Evolutionary conservation across 2,113 vertebrate species (phyloP).

Genomic region (Microtus ochrogaster): DNA sequence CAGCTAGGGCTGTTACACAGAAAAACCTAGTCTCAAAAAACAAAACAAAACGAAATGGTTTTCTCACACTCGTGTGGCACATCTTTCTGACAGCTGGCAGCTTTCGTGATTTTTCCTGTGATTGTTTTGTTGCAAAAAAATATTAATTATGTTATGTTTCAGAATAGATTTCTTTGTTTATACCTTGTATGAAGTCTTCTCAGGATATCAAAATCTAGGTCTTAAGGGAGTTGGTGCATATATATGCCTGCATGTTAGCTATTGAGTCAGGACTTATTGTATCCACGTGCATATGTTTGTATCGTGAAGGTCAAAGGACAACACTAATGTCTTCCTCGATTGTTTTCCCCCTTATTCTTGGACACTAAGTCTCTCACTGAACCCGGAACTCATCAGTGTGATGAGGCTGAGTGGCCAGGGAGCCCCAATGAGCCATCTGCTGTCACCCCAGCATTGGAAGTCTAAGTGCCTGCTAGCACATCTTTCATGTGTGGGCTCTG

Average conservation of each 20-base stretch:
- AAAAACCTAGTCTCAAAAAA: no score
- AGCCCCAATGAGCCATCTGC: neutral
- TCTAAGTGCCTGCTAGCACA: neutral
- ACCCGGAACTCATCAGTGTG: neutral
- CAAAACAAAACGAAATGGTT: no score
- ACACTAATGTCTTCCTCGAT: neutral
- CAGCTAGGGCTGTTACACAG: no score
- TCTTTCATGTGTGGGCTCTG: neutral
- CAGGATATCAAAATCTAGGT: neutral
- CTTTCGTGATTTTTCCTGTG: neutral
- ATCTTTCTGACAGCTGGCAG: neutral
- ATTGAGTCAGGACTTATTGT: neutral
- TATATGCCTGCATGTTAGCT: neutral
- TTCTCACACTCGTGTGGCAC: accelerated
- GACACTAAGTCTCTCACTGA: neutral
- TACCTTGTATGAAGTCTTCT: neutral
- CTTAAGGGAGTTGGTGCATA: neutral
- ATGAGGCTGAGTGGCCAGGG: neutral
- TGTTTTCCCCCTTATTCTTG: neutral
- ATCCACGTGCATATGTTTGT: neutral
- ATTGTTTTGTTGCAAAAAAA: neutral
- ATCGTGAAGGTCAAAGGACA: neutral
- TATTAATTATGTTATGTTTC: neutral
- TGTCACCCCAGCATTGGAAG: no score
- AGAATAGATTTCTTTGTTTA: neutral